Evolutionary conservation across 2,888 invertebrate genomes (phyloP).

Genomic region (Protodeltote pygarga): DNA sequence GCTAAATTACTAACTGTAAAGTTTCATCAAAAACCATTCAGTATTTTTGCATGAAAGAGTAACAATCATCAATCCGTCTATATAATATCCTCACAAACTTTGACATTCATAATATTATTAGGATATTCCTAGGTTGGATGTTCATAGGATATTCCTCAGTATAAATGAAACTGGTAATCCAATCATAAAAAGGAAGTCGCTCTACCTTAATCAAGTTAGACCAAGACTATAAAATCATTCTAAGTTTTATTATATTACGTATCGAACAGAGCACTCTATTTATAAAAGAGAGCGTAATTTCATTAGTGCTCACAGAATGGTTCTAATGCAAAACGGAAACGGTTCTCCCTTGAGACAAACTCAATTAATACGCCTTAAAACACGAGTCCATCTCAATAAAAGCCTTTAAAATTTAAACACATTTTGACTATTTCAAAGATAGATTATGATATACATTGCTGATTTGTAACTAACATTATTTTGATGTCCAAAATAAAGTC

Average conservation of each 20-base stretch:
- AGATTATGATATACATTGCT: conserved; percentile 38
- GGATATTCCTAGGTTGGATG: too few species aligned
- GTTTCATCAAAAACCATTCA: too few species aligned
- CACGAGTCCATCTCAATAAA: conserved; percentile 72
- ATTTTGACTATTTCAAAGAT: conserved; percentile 61
- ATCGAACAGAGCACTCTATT: conserved; percentile 55
- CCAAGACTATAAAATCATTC: conserved; percentile 25
- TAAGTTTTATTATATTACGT: conserved; percentile 31
- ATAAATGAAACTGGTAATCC: not conserved
- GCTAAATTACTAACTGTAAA: too few species aligned
- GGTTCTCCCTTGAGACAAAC: conserved; percentile 81
- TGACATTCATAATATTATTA: too few species aligned
- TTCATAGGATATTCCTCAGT: too few species aligned
- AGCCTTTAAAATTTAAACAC: conserved; percentile 82
- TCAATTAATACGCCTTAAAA: conserved; percentile 83
- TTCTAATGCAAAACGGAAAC: conserved; percentile 82
- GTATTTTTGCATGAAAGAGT: too few species aligned
- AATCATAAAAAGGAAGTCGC: not conserved
- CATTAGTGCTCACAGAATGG: conserved; percentile 74
- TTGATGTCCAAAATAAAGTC: conserved; percentile 36
- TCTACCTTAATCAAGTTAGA: not conserved
- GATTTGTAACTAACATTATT: conserved; percentile 11
- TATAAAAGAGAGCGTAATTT: conserved; percentile 75
- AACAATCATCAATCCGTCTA: too few species aligned
- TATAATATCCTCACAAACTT: too few species aligned